Conservation (phyloP, 2,113 vertebrate species). For the Amblyornis subalaris region DNA sequence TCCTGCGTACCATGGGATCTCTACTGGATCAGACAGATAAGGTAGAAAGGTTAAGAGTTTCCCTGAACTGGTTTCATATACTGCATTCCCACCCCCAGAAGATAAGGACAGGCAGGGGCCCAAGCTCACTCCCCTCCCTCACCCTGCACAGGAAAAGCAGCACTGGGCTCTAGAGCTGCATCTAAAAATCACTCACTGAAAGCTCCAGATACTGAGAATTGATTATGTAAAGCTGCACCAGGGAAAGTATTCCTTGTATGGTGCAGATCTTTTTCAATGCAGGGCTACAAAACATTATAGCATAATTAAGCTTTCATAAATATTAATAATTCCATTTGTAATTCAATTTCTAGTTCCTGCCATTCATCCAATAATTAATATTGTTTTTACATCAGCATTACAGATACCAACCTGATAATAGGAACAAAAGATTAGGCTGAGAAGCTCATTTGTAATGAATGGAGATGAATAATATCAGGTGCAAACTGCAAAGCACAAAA, state of each 20-base stretch:
- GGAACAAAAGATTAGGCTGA: background rate
- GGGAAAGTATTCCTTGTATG: background rate
- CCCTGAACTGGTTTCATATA: background rate
- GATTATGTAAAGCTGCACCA: background rate
- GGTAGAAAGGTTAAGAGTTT: background rate
- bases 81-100: background rate
- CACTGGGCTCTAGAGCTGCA: background rate
- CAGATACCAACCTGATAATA: background rate
- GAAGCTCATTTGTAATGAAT: background rate
- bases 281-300: background rate
- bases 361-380: background rate
- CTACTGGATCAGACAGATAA: background rate
- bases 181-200: background rate
- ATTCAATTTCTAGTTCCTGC: background rate
- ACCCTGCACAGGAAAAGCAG: background rate
- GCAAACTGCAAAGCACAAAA: background rate
- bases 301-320: background rate
- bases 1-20: background rate
- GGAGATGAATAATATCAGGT: background rate
- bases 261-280: background rate
- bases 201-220: background rate
- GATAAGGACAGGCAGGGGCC: background rate
- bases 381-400: background rate
- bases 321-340: slow-evolving; percentile 3
- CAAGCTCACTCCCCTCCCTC: background rate